Conservation (phyloP, 1,140 invertebrate genomes). For the Idris sp. region DNA sequence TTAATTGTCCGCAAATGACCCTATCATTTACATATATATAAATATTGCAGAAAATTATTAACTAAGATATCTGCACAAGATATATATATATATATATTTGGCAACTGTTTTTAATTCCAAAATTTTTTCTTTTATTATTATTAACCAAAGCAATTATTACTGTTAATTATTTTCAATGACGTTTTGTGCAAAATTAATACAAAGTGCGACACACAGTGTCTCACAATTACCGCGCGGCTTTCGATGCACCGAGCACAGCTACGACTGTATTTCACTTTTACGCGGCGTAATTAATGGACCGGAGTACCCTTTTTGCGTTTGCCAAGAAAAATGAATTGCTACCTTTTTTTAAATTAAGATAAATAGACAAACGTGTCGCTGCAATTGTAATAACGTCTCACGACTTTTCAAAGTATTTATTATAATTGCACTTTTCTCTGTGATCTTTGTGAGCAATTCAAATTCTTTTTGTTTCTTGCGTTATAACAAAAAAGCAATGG, state of each 20-base stretch:
- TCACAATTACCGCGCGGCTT: slow-evolving; percentile 32
- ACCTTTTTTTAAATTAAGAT: slow-evolving; percentile 44
- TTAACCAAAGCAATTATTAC: not conserved
- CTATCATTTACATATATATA: too few relatives aligned
- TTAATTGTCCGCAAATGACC: slow-evolving; percentile 52
- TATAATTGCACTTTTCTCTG: slow-evolving; percentile 16
- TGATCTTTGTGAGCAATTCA: slow-evolving; percentile 6
- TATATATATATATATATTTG: too few relatives aligned
- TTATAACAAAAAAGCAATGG: too few relatives aligned
- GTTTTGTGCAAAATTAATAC: slow-evolving; percentile 23
- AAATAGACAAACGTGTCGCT: slow-evolving; percentile 34
- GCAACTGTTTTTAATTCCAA: too few relatives aligned
- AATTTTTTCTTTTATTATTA: too few relatives aligned
- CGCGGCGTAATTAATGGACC: slow-evolving; percentile 46
- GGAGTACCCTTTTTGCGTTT: slow-evolving; percentile 27
- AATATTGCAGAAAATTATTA: slow-evolving; percentile 39
- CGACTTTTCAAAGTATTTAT: slow-evolving; percentile 31
- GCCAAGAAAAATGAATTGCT: slow-evolving; percentile 38
- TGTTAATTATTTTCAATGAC: not conserved
- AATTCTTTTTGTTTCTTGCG: slow-evolving; percentile 4
- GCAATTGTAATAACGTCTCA: slow-evolving; percentile 26
- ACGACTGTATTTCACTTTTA: slow-evolving; percentile 47
- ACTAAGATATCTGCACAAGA: too few relatives aligned
- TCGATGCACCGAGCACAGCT: slow-evolving; percentile 30
- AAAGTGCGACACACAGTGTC: slow-evolving; percentile 27